phyloP scores from a whole-genome alignment of 2,797 vertebrate genomes.

The Dipus sagitta region DNA sequence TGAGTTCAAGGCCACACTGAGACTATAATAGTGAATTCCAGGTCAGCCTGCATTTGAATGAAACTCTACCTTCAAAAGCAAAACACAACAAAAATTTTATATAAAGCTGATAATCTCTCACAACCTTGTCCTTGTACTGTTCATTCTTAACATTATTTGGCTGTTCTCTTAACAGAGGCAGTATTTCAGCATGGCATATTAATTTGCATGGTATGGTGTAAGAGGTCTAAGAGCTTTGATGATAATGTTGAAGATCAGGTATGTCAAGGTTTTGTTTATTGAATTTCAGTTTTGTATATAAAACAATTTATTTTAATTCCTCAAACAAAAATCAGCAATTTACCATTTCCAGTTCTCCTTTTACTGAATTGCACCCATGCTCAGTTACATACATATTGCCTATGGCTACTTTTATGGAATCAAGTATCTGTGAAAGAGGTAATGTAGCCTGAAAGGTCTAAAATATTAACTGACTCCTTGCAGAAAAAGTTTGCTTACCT shows the following conservation, averaged over 20 bases:
- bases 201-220: neutral
- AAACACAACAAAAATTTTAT: neutral
- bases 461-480: conserved; percentile 53
- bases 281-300: neutral
- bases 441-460: conserved; percentile 2
- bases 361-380: conserved; percentile 42
- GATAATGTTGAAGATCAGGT: conserved; percentile 40
- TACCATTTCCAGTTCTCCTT: neutral
- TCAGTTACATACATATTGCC: neutral
- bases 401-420: conserved; percentile 37
- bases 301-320: conserved; percentile 81
- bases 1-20: too few species aligned
- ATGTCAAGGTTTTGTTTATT: neutral
- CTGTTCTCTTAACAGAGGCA: conserved; percentile 13
- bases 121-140: neutral
- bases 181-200: neutral
- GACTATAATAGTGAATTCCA: too few species aligned
- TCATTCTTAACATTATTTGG: neutral
- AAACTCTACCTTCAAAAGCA: too few species aligned
- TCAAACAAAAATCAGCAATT: conserved; percentile 69
- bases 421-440: conserved; percentile 34
- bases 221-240: neutral
- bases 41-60: too few species aligned
- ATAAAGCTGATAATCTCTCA: neutral
- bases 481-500: conserved; percentile 41